Base-by-base conservation (phyloP, 2,113 vertebrate species). In the Gobius niger region DNA sequence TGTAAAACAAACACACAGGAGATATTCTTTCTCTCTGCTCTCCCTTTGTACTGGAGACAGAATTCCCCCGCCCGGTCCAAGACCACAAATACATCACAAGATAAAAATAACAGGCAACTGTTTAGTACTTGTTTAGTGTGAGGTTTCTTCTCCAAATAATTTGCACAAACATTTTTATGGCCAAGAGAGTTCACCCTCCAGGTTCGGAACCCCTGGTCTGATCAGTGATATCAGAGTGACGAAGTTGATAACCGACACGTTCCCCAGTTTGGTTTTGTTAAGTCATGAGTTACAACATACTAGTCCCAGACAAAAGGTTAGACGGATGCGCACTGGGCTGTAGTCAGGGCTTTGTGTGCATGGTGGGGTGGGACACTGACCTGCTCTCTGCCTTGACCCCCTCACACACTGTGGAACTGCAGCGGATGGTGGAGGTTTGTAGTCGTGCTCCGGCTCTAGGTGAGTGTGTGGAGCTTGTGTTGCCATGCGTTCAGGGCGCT, bases 391-490 rank as follows among this genome's bases (percentile, higher is more conserved):
- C 90, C 89, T 90, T 87, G 87, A 84, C 85, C 81, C 61, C 68
- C 68, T 65, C 74, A 18, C 73, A 81, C 76, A 79, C 84, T 70
- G 68, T 77, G 90, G 89, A 92, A 92, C 91, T 88, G 93, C 91
- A 92, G 93, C 93, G 92, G 92, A 92, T 92, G 91, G 77, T 92
- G 91, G 92, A 93, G 83, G 87, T 93, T 86, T 92, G 91, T 93
- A 92, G 73, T 92, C 89, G 89, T 89, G 87, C 89, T 82, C 83
- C 86, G 34, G 85, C 83, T 73, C 64, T 87, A 92, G 92, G 93
- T 93, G 91, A 93, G 93, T 93, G 87, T 73, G 77, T 73, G 72
- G 65, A 78, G 87, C 82, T 85, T 82, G 77, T 87, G 83, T 87
- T 84, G 74, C 79, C 16, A 76, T 83, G 73, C 76, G 74, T 87